Evolutionary conservation across 2,888 invertebrate species (phyloP).

Genomic region (Amaurobius ferox): DNA sequence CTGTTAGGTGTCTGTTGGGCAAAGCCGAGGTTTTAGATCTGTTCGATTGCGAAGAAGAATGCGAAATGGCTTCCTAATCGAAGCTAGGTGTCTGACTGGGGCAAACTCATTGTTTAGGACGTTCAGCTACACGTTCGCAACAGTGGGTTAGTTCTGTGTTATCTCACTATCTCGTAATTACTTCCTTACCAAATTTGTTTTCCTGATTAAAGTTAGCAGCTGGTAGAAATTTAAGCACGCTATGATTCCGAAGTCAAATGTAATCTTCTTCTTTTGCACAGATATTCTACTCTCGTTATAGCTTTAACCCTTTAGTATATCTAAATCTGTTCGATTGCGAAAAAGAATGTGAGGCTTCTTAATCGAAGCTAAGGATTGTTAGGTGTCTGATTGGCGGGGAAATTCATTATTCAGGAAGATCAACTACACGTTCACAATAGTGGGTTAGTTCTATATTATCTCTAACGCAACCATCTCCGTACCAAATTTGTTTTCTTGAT

Average conservation of each 20-base stretch:
- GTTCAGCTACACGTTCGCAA: background rate
- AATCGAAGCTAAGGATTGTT: background rate
- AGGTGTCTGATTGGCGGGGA: background rate
- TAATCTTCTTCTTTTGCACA: too few species aligned
- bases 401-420: background rate
- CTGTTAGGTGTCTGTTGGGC: slow-evolving; percentile 31
- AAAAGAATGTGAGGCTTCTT: background rate
- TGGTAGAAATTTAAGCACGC: too few species aligned
- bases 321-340: background rate
- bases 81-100: background rate
- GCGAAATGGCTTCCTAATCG: background rate
- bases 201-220: too few species aligned
- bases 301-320: too few species aligned
- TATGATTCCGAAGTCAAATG: too few species aligned
- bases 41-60: background rate
- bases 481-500: too few species aligned
- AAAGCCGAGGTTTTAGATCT: background rate
- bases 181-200: too few species aligned
- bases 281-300: too few species aligned
- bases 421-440: background rate
- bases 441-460: background rate
- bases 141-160: background rate
- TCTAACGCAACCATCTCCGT: too few species aligned
- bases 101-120: background rate
- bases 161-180: too few species aligned